Conservation (phyloP, 2,113 vertebrate species). For the Gavialis gangeticus region DNA sequence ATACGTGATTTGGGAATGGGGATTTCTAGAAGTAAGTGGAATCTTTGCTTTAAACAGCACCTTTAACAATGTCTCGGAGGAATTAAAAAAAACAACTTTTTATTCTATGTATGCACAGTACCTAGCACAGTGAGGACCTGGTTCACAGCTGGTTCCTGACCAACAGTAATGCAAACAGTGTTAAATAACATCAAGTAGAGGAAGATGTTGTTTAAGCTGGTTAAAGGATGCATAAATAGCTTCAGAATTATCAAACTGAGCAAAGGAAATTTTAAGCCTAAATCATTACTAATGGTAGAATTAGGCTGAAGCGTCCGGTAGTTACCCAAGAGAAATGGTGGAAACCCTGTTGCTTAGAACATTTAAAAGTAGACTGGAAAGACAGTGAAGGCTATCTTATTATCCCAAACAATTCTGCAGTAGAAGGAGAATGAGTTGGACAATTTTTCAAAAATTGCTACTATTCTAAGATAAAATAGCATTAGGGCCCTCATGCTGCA, state of each 20-base stretch:
- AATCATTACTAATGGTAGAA: neutral
- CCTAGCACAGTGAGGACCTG: neutral
- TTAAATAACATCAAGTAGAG: neutral
- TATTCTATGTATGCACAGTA: rapidly evolving
- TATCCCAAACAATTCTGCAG: constrained; percentile 1
- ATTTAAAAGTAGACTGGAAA: neutral
- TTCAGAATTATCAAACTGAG: neutral
- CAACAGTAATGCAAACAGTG: neutral
- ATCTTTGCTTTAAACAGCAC: neutral
- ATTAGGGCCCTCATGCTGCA: neutral
- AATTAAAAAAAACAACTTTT: neutral
- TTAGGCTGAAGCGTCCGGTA: neutral
- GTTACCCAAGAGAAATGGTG: neutral
- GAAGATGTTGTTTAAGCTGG: neutral
- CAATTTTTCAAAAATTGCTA: neutral
- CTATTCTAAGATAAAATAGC: neutral
- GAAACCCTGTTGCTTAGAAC: neutral
- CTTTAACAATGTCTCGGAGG: neutral
- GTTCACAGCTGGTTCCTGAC: neutral
- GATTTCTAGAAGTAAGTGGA: neutral
- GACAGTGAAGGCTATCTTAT: neutral
- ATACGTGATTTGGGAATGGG: neutral
- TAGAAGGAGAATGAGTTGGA: neutral
- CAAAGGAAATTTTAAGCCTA: neutral
- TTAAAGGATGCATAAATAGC: neutral